These are phyloP conservation scores for Ephestia elutella DNA, from an alignment of 1,140 invertebrate species.

Conservation along the genomic window DNA sequence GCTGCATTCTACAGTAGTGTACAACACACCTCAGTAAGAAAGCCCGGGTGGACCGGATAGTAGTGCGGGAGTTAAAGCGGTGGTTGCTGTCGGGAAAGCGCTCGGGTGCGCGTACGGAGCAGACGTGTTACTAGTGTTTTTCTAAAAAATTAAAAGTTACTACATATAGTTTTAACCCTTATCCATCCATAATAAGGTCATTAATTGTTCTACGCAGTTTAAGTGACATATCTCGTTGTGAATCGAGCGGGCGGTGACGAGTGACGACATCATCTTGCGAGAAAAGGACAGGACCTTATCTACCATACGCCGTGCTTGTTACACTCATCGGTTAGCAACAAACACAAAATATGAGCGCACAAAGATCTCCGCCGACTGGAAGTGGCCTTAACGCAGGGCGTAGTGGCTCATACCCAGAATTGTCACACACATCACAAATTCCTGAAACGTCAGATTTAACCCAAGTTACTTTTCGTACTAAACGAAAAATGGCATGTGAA, in stretches of 20 bases:
- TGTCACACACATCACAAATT: background rate
- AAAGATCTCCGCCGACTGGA: background rate
- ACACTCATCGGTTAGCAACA: background rate
- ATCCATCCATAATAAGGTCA: background rate
- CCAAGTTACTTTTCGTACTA: background rate
- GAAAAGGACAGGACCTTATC: background rate
- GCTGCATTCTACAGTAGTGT: too few relatives aligned
- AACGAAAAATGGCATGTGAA: background rate
- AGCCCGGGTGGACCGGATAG: too few relatives aligned
- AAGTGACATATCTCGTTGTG: background rate
- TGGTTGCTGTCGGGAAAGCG: too few relatives aligned
- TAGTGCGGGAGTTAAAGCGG: too few relatives aligned
- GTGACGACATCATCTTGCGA: background rate
- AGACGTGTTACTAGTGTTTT: background rate
- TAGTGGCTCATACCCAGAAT: background rate
- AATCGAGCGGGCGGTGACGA: background rate
- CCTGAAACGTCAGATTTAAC: background rate
- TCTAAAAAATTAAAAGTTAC: background rate
- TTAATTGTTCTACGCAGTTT: background rate
- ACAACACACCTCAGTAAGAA: too few relatives aligned
- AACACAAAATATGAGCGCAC: background rate
- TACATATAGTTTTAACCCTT: background rate
- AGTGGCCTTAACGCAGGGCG: background rate
- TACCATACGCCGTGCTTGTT: background rate
- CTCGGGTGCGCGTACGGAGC: background rate